These are phyloP conservation scores for Leuctra nigra DNA, from an alignment of 2,888 invertebrate species.

Conservation along the genomic window DNA sequence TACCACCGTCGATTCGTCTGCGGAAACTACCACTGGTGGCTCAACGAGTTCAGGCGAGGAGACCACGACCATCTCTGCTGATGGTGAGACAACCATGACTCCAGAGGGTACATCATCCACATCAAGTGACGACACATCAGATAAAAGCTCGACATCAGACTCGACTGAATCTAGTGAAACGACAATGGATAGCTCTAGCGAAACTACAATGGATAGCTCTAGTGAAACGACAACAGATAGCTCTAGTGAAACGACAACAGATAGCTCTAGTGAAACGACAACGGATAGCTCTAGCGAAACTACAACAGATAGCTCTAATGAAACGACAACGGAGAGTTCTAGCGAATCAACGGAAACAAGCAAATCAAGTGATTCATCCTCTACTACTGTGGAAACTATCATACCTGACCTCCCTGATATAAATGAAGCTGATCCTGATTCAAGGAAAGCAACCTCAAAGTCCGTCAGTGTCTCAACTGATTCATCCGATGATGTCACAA, in stretches of 20 bases:
- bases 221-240: conserved; percentile 24
- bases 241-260: conserved; percentile 1
- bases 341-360: conserved; percentile 21
- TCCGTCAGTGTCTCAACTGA: too few relatives aligned
- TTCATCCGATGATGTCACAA: too few relatives aligned
- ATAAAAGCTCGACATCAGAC: conserved; percentile 2
- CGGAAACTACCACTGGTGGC: conserved; percentile 19
- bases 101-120: neutral
- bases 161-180: neutral
- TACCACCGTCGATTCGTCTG: neutral
- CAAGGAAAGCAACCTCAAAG: too few relatives aligned
- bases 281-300: conserved; percentile 15
- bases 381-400: neutral
- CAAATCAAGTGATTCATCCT: conserved; percentile 25
- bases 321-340: conserved; percentile 23
- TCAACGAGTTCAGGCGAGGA: conserved; percentile 1
- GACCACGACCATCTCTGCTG: neutral
- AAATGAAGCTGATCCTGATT: too few relatives aligned
- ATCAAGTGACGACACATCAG: conserved; percentile 14
- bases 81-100: neutral
- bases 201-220: conserved; percentile 26
- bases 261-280: conserved; percentile 9
- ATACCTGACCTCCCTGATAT: too few relatives aligned
- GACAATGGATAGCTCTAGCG: neutral
- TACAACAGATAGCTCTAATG: conserved; percentile 19